phyloP scores from a whole-genome alignment of 1,140 invertebrate genomes.

The Bombus waltoni region DNA sequence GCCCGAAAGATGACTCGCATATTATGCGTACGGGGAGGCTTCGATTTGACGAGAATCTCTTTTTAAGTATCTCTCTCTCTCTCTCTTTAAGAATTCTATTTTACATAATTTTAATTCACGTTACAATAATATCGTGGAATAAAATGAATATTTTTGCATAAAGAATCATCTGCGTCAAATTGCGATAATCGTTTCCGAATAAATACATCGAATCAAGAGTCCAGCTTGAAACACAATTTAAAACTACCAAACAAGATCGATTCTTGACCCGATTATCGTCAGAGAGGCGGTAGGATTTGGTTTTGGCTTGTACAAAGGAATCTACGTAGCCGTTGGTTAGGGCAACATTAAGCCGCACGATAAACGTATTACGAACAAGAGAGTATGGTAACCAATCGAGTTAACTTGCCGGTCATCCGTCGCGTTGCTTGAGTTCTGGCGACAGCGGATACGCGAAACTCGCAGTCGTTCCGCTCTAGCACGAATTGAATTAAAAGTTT shows the following conservation, averaged over 20 bases:
- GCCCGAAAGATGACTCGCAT: background rate
- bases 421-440: constrained; percentile 33
- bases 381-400: constrained; percentile 62
- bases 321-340: constrained; percentile 24
- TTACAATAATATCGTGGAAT: background rate
- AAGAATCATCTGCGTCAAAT: background rate
- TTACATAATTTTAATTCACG: no score
- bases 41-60: background rate
- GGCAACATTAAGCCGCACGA: constrained; percentile 54
- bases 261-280: constrained; percentile 1
- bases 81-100: background rate
- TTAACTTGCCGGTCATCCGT: constrained; percentile 63
- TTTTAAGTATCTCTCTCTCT: background rate
- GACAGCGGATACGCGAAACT: constrained; percentile 41
- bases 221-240: background rate
- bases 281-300: background rate
- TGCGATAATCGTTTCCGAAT: background rate
- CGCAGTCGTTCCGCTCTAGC: constrained; percentile 48
- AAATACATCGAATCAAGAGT: background rate
- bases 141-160: background rate
- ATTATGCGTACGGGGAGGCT: background rate
- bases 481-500: constrained; percentile 68
- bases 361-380: constrained; percentile 53
- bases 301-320: constrained; percentile 21
- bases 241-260: background rate